phyloP scores from a whole-genome alignment of 2,113 vertebrate genomes.

The Sula dactylatra region DNA sequence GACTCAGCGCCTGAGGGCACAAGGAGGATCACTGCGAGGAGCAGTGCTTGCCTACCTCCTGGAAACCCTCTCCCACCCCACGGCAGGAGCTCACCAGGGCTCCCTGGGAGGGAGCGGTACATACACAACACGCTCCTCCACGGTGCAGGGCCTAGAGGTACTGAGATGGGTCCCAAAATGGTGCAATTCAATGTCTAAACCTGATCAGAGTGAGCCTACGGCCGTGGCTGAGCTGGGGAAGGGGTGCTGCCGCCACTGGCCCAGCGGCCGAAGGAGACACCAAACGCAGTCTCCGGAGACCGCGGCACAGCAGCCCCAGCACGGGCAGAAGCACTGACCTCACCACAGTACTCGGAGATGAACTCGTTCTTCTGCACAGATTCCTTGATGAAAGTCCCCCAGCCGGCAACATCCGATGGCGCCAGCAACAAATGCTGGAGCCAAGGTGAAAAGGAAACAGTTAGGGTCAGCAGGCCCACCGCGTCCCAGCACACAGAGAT shows the following conservation, averaged over 20 bases:
- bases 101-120: background rate
- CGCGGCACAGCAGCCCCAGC: background rate
- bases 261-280: background rate
- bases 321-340: constrained; percentile 76
- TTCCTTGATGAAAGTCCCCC: constrained; percentile 99
- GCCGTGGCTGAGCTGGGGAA: fast-evolving
- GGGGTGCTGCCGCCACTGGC: fast-evolving
- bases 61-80: background rate
- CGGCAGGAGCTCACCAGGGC: background rate
- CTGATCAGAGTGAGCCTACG: fast-evolving
- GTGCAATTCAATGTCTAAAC: background rate
- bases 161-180: fast-evolving
- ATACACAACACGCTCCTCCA: fast-evolving
- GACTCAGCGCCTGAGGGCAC: background rate
- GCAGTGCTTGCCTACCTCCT: background rate
- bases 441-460: background rate
- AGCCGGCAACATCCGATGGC: constrained; percentile 94
- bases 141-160: background rate
- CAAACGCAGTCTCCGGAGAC: fast-evolving
- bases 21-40: background rate
- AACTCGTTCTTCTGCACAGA: constrained; percentile 98
- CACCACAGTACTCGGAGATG: constrained; percentile 97
- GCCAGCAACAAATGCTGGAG: constrained; percentile 91
- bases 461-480: background rate
- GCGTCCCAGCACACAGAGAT: background rate